Conservation (phyloP, 1,140 invertebrate genomes). For the Diorhabda sublineata region DNA sequence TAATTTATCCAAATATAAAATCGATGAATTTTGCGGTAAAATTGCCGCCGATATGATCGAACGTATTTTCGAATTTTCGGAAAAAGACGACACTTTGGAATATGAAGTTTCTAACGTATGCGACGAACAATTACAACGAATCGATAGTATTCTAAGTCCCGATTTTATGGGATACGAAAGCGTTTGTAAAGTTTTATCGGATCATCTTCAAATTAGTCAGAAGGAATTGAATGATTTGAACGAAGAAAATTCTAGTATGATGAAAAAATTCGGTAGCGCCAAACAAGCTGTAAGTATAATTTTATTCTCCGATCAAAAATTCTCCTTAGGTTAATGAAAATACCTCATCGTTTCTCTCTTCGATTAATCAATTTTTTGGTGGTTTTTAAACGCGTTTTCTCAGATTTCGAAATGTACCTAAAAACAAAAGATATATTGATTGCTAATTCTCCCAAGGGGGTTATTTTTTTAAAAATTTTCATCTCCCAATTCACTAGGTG, state of each 20-base stretch:
- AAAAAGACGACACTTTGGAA: not conserved
- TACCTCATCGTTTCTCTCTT: too few relatives aligned
- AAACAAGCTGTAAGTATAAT: constrained; percentile 6
- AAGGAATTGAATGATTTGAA: not conserved
- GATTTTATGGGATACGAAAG: not conserved
- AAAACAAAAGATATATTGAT: too few relatives aligned
- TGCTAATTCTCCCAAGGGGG: too few relatives aligned
- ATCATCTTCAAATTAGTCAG: not conserved
- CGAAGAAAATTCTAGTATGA: not conserved
- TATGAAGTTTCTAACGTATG: not conserved
- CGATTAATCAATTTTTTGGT: too few relatives aligned
- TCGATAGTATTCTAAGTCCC: too few relatives aligned
- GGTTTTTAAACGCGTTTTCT: too few relatives aligned
- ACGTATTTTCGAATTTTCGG: not conserved
- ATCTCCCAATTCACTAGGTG: too few relatives aligned
- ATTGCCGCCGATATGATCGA: not conserved
- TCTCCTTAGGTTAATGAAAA: too few relatives aligned
- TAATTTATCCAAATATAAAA: not conserved
- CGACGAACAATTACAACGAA: too few relatives aligned
- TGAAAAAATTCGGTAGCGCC: not conserved
- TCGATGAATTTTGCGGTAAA: not conserved
- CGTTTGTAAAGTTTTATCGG: not conserved
- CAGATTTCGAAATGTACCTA: too few relatives aligned
- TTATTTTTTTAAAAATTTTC: too few relatives aligned
- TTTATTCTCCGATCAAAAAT: too few relatives aligned